Percentiles rank a stretch among this genome's conserved stretches.
Conservation (phyloP, 2,113 vertebrate species). For the Laticauda laticaudata region DNA sequence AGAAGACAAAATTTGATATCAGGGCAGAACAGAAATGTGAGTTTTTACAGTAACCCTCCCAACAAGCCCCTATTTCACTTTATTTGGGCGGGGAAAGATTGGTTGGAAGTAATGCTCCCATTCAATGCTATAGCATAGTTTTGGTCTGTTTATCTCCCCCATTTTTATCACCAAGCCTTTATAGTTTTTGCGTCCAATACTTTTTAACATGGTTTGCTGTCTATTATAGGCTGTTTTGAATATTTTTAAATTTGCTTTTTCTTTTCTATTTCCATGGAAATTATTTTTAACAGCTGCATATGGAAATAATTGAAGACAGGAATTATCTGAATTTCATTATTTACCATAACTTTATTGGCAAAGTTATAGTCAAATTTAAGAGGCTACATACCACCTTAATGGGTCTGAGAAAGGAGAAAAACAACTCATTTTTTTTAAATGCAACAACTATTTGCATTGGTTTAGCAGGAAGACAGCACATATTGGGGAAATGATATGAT, state of each 20-base stretch:
- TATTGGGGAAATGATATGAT: neutral
- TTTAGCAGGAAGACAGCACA: neutral
- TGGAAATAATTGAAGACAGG: neutral
- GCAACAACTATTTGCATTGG: neutral
- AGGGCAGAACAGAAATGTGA: neutral
- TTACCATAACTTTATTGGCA: neutral
- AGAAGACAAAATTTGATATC: accelerated
- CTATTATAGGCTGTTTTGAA: neutral
- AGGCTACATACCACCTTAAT: neutral
- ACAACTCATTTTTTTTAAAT: neutral
- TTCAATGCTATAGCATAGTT: neutral
- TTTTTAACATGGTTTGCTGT: neutral
- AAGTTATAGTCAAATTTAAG: neutral
- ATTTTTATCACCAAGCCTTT: neutral
- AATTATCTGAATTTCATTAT: neutral
- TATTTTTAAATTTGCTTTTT: neutral
- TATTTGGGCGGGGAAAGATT: neutral
- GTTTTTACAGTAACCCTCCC: neutral
- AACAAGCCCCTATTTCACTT: neutral
- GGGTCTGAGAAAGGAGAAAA: neutral
- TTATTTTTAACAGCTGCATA: neutral
- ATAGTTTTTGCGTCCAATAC: neutral
- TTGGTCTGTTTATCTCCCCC: neutral
- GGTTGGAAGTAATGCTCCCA: neutral
- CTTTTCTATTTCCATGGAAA: neutral